These are phyloP conservation scores for Resseliella maxima DNA, from an alignment of 2,888 invertebrate genomes.

Conservation along the genomic window DNA sequence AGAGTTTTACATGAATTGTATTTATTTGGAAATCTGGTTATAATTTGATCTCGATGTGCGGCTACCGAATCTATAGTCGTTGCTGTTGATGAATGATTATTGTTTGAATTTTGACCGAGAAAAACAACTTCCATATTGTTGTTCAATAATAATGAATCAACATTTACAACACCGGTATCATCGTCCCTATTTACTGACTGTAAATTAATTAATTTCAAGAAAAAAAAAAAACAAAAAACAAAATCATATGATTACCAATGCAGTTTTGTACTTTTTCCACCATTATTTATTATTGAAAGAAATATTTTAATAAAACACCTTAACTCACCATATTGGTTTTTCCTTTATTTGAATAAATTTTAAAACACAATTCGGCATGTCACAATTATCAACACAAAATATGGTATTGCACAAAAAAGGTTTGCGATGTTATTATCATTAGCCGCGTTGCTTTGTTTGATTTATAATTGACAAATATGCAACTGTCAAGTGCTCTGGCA, in stretches of 20 bases:
- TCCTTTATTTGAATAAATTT: not conserved
- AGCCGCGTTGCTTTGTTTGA: not conserved
- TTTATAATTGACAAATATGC: not conserved
- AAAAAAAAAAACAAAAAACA: not conserved
- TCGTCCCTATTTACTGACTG: not conserved
- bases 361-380: not conserved
- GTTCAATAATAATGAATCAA: not conserved
- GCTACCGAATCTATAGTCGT: no score
- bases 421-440: not conserved
- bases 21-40: constrained; percentile 60
- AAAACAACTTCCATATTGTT: constrained; percentile 56
- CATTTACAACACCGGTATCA: no score
- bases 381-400: not conserved
- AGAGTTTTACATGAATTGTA: constrained; percentile 67
- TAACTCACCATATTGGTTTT: not conserved
- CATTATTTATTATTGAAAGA: no score
- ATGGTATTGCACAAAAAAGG: not conserved
- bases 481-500: not conserved
- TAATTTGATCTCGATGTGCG: not conserved
- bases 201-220: not conserved
- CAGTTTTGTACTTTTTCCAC: not conserved
- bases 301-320: not conserved
- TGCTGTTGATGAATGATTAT: constrained; percentile 38
- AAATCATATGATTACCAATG: not conserved
- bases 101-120: constrained; percentile 58